phyloP scores from a whole-genome alignment of 1,140 invertebrate species.

The Helicoverpa armigera region DNA sequence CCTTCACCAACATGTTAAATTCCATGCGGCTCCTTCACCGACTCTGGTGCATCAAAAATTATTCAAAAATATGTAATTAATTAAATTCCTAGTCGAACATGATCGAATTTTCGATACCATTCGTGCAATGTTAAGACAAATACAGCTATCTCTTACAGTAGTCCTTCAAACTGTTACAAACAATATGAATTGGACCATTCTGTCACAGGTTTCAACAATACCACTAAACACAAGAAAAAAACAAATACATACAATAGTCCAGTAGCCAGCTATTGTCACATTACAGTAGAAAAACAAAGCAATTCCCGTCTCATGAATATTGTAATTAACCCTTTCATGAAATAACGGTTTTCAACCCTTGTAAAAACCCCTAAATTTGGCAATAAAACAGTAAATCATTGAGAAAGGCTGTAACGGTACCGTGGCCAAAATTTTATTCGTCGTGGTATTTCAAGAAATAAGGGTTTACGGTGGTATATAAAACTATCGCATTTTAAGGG shows the following conservation, averaged over 20 bases:
- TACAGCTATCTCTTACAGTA: constrained; percentile 5
- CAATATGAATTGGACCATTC: not conserved
- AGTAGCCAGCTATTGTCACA: constrained; percentile 16
- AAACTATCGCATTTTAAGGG: constrained; percentile 14
- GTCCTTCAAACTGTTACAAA: not conserved
- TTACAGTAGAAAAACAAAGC: not conserved
- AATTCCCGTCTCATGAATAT: constrained; percentile 60
- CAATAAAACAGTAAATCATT: constrained; percentile 57
- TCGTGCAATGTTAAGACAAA: not conserved
- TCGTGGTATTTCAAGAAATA: not conserved
- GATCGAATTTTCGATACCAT: too few species aligned
- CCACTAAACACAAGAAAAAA: constrained; percentile 2
- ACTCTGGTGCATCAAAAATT: too few species aligned
- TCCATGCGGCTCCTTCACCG: too few species aligned
- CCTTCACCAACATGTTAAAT: too few species aligned
- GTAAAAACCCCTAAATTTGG: constrained; percentile 11
- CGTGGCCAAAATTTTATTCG: constrained; percentile 64
- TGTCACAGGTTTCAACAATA: not conserved
- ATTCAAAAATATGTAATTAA: too few species aligned
- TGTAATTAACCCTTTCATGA: constrained; percentile 61
- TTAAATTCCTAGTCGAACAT: too few species aligned
- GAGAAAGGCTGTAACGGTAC: constrained; percentile 65
- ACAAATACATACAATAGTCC: constrained; percentile 7
- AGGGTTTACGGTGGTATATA: constrained; percentile 1
- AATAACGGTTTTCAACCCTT: constrained; percentile 47